Conservation (phyloP, 2,888 invertebrate species). For the Maniola hyperantus region DNA sequence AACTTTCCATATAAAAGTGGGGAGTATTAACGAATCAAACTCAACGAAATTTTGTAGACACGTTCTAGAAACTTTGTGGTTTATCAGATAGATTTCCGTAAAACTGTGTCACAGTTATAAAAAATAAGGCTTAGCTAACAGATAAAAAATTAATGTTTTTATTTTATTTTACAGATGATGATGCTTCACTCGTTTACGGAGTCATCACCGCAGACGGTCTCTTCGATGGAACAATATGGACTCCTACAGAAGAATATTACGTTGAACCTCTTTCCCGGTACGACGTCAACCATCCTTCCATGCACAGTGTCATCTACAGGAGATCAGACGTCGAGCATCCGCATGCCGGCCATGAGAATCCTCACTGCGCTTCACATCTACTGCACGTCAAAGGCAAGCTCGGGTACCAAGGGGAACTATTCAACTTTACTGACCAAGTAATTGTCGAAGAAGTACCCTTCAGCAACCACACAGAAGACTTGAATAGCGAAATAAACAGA, state of each 20-base stretch:
- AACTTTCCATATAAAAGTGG: no score
- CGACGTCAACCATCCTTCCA: conserved; percentile 75
- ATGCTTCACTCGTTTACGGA: conserved; percentile 91
- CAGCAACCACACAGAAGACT: conserved; percentile 66
- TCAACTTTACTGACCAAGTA: conserved; percentile 64
- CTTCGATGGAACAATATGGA: conserved; percentile 94
- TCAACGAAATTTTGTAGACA: no score
- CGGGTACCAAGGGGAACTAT: conserved; percentile 65
- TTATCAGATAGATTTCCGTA: no score
- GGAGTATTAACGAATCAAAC: no score
- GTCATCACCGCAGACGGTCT: conserved; percentile 93
- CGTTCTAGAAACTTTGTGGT: no score
- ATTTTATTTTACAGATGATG: conserved; percentile 86
- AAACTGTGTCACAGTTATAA: no score
- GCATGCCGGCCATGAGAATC: conserved; percentile 56
- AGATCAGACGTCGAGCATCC: conserved; percentile 88
- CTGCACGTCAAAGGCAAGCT: conserved; percentile 76
- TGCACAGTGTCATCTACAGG: conserved; percentile 94
- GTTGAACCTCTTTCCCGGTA: conserved; percentile 91
- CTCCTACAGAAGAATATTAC: conserved; percentile 90
- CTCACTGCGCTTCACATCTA: conserved; percentile 84
- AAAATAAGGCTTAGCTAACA: no score
- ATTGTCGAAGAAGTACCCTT: conserved; percentile 55
- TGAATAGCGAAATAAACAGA: conserved; percentile 64
- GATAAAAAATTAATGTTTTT: neutral